Percentiles rank a stretch among this genome's conserved stretches.
phyloP scores from a whole-genome alignment of 2,888 invertebrate genomes.

The Drosophila kokeensis region DNA sequence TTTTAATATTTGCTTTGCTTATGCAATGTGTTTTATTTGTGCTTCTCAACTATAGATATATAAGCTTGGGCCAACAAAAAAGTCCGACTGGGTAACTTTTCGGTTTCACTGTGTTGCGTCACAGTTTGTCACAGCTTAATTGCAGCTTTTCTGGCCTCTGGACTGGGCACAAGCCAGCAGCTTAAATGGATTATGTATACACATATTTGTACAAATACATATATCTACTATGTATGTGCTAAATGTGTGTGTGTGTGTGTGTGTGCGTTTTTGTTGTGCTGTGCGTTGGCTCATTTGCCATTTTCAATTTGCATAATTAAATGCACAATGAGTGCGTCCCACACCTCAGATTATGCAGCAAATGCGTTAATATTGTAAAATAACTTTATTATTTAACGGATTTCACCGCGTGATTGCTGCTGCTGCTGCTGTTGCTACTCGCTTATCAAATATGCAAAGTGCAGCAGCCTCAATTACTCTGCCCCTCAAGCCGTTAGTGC shows the following conservation, averaged over 20 bases:
- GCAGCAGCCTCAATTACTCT: neutral
- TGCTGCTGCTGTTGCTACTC: slow-evolving; percentile 22
- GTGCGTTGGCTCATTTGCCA: slow-evolving; percentile 52
- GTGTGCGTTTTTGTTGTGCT: slow-evolving; percentile 24
- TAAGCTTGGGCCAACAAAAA: neutral
- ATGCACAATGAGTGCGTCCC: slow-evolving; percentile 47
- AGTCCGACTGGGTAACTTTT: slow-evolving; percentile 10
- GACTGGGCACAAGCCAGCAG: slow-evolving; percentile 47
- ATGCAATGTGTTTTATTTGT: neutral
- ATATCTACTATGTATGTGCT: slow-evolving; percentile 9
- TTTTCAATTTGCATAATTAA: slow-evolving; percentile 78
- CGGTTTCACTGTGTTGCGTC: slow-evolving; percentile 32
- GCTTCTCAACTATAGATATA: neutral
- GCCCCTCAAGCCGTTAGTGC: slow-evolving; percentile 46
- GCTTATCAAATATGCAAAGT: slow-evolving; percentile 49
- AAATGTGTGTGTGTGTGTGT: slow-evolving; percentile 1
- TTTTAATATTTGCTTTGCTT: neutral
- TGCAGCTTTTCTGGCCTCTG: slow-evolving; percentile 61
- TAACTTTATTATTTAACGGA: slow-evolving; percentile 71
- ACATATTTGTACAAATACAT: slow-evolving; percentile 46
- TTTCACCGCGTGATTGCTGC: slow-evolving; percentile 55
- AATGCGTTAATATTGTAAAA: slow-evolving; percentile 71
- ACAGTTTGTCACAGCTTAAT: slow-evolving; percentile 73
- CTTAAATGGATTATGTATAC: slow-evolving; percentile 68
- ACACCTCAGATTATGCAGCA: slow-evolving; percentile 54